phyloP scores from a whole-genome alignment of 2,888 invertebrate genomes.

The Leucoma salicis region DNA sequence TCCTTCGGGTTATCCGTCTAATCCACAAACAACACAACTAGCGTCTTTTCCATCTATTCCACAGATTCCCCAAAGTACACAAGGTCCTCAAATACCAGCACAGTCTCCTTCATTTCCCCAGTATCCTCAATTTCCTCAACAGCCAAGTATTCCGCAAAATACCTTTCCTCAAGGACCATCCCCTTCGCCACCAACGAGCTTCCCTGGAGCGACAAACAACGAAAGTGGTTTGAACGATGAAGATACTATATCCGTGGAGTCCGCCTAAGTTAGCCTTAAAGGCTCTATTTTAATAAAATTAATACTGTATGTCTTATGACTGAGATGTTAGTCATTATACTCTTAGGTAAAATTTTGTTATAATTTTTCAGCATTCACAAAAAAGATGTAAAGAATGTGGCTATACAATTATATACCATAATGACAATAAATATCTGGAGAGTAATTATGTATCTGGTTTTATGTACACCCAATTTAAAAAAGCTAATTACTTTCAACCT shows the following conservation, averaged over 20 bases:
- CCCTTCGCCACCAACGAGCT: conserved; percentile 47
- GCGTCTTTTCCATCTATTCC: conserved; percentile 2
- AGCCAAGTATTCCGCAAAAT: conserved; percentile 41
- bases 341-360: too few species aligned
- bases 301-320: too few species aligned
- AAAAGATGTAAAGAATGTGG: too few species aligned
- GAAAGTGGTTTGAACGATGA: conserved; percentile 63
- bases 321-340: too few species aligned
- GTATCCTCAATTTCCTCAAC: conserved; percentile 38
- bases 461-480: too few species aligned
- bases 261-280: conserved; percentile 60
- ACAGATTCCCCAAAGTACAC: conserved; percentile 23
- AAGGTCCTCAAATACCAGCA: conserved; percentile 11
- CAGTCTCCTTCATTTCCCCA: conserved; percentile 35
- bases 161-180: conserved; percentile 39
- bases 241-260: conserved; percentile 72
- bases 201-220: conserved; percentile 46
- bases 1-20: not conserved
- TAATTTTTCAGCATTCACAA: too few species aligned
- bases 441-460: too few species aligned
- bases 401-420: too few species aligned
- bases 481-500: too few species aligned
- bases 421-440: too few species aligned
- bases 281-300: too few species aligned
- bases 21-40: not conserved